phyloP scores from a whole-genome alignment of 2,797 vertebrate species.

The Sebastes kiyomatsui region DNA sequence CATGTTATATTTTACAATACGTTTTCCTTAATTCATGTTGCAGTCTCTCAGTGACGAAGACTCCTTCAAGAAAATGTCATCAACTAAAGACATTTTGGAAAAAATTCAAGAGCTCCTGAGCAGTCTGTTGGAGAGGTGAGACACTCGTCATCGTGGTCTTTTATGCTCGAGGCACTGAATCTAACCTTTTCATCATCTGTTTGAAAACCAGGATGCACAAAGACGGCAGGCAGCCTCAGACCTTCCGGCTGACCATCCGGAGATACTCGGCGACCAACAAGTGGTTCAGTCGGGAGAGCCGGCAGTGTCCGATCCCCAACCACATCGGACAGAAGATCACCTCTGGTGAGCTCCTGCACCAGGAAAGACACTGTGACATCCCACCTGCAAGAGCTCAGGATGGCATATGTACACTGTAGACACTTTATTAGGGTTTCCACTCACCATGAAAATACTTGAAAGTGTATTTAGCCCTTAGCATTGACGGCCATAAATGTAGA shows the following conservation, averaged over 20 bases:
- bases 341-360: constrained; percentile 73
- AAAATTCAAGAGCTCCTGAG: constrained; percentile 87
- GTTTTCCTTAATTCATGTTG: constrained; percentile 19
- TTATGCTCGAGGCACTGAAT: neutral
- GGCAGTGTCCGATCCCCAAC: constrained; percentile 88
- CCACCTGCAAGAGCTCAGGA: accelerated
- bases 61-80: constrained; percentile 91
- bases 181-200: constrained; percentile 5
- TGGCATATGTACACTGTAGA: neutral
- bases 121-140: constrained; percentile 85
- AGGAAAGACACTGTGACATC: neutral
- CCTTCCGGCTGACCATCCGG: constrained; percentile 85
- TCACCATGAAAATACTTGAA: too few relatives aligned
- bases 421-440: neutral
- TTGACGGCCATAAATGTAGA: accelerated
- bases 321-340: constrained; percentile 82
- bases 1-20: neutral
- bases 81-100: constrained; percentile 80
- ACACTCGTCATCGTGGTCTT: accelerated
- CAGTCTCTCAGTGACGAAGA: constrained; percentile 96
- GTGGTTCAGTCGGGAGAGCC: constrained; percentile 87
- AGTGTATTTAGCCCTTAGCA: neutral
- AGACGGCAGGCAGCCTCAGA: constrained; percentile 89
- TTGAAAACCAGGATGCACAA: constrained; percentile 81
- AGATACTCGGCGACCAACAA: constrained; percentile 76